Conservation (phyloP, 1,140 invertebrate genomes). For the Argopecten irradians region DNA sequence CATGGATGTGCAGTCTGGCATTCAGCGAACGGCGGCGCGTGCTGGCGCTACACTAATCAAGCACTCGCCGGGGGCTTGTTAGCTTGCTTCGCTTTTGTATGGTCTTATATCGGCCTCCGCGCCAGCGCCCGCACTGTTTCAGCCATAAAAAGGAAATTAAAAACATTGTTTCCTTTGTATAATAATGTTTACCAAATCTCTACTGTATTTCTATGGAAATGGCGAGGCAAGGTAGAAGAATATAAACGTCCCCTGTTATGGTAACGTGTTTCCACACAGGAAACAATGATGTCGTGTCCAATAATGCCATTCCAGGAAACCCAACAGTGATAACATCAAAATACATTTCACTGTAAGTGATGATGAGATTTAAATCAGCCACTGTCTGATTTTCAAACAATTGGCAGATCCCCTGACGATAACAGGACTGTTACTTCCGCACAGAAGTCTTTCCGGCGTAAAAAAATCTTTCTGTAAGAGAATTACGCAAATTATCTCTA, state of each 20-base stretch:
- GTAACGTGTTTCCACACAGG: conserved; percentile 8
- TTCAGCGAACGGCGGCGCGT: not conserved
- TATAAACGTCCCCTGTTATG: not conserved
- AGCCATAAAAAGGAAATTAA: conserved; percentile 18
- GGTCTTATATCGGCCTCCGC: not conserved
- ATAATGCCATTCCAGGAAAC: conserved; percentile 21
- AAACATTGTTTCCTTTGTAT: conserved; percentile 12
- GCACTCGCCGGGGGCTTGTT: conserved; percentile 19
- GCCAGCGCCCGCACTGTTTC: conserved; percentile 10
- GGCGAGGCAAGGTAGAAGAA: conserved; percentile 7
- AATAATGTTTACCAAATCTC: conserved; percentile 4
- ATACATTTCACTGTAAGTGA: conserved; percentile 11
- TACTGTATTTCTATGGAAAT: not conserved
- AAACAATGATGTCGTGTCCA: conserved; percentile 21
- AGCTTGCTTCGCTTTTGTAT: not conserved
- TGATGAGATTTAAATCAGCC: conserved; percentile 18
- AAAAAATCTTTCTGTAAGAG: not conserved
- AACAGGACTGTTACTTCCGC: not conserved
- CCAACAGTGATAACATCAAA: conserved; percentile 1
- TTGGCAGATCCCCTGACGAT: not conserved
- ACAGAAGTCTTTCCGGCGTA: not conserved
- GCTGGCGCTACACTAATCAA: conserved; percentile 5
- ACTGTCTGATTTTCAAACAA: conserved; percentile 22
- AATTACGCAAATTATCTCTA: conserved; percentile 1
- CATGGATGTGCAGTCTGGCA: conserved; percentile 6